Evolutionary conservation across 2,888 invertebrate genomes (phyloP).

Genomic region (Ormyrus rosae): DNA sequence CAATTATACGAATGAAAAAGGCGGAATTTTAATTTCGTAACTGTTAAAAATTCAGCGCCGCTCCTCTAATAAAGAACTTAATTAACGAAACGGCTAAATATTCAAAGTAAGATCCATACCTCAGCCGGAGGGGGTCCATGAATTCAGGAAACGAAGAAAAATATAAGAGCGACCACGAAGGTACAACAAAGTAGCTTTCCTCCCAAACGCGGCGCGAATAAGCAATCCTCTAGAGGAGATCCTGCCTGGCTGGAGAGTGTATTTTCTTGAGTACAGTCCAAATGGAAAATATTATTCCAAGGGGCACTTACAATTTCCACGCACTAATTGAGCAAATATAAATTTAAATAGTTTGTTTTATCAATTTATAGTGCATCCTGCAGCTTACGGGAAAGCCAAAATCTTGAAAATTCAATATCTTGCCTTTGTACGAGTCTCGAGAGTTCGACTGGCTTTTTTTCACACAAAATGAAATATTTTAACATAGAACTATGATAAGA

Average conservation of each 20-base stretch:
- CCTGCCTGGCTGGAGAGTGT: constrained; percentile 10
- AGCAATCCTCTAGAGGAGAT: constrained; percentile 29
- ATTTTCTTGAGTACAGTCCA: neutral
- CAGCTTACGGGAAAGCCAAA: too few relatives aligned
- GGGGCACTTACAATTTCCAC: neutral
- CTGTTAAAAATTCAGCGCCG: constrained; percentile 24
- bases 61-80: constrained; percentile 7
- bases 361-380: too few relatives aligned
- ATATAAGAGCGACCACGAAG: constrained; percentile 18
- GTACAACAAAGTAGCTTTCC: constrained; percentile 18
- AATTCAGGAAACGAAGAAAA: constrained; percentile 29
- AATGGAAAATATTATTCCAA: neutral
- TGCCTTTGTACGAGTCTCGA: too few relatives aligned
- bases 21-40: constrained; percentile 4
- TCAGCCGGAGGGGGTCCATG: neutral
- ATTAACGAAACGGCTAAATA: constrained; percentile 27
- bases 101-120: constrained; percentile 3
- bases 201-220: constrained; percentile 30
- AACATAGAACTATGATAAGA: too few relatives aligned
- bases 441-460: too few relatives aligned
- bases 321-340: neutral
- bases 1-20: neutral
- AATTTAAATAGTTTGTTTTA: too few relatives aligned
- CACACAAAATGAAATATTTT: too few relatives aligned
- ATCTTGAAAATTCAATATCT: too few relatives aligned